Evolutionary conservation across 2,797 vertebrate genomes (phyloP).

Genomic region (Poecilia gillii): DNA sequence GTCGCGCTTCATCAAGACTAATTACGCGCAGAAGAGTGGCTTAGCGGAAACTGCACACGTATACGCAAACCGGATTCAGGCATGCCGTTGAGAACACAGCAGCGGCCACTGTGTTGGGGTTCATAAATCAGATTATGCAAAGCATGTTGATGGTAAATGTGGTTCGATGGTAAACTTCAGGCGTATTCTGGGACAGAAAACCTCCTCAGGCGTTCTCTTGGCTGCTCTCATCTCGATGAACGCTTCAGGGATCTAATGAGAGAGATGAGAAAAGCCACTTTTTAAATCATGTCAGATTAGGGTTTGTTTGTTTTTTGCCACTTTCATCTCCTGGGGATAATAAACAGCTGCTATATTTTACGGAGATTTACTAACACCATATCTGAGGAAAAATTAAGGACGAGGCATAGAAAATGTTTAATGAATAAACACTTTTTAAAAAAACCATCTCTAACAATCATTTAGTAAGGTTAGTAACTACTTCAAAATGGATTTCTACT

Average conservation of each 20-base stretch:
- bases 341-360: slow-evolving; percentile 7
- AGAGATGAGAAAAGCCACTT: slow-evolving; percentile 3
- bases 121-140: slow-evolving; percentile 51
- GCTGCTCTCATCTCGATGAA: slow-evolving; percentile 20
- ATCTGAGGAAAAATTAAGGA: background rate
- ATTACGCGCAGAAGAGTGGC: slow-evolving; percentile 41
- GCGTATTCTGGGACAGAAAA: slow-evolving; percentile 15
- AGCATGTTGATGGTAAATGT: slow-evolving; percentile 24
- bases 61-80: slow-evolving; percentile 42
- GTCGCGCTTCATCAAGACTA: slow-evolving; percentile 56
- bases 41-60: slow-evolving; percentile 19
- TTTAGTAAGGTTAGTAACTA: background rate
- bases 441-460: background rate
- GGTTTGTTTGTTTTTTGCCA: background rate
- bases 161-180: slow-evolving; percentile 27
- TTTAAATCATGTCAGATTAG: slow-evolving; percentile 15
- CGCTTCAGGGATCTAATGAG: slow-evolving; percentile 19
- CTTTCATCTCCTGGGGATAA: background rate
- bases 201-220: slow-evolving; percentile 6
- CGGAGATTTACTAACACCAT: background rate
- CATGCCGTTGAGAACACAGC: slow-evolving; percentile 23
- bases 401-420: background rate
- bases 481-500: background rate
- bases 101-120: slow-evolving; percentile 29
- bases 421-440: background rate